Evolutionary conservation across 2,113 vertebrate genomes (phyloP), one percentile per base, ranked within the genome.

Genomic region (Saccopteryx leptura): DNA sequence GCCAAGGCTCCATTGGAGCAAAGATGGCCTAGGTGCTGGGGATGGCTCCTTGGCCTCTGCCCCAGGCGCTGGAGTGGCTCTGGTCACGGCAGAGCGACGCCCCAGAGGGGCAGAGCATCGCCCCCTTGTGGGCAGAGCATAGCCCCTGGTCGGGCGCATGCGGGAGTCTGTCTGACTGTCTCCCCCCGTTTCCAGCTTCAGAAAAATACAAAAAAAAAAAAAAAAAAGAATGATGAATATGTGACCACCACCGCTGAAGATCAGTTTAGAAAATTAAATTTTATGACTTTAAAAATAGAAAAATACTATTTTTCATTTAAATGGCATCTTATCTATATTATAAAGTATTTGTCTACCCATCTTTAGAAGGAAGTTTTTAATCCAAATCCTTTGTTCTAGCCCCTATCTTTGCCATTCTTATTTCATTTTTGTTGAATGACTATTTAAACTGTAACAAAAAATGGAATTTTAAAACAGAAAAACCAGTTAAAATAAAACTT

Each of bases 251-350:
- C 11, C 46, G 15, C 66, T 60, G 65, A 92, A 85, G 46, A 75
- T 75, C 46, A 50, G 6, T 91, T 84, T 92, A 80, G 33, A 93
- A 96, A 96, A 15, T 83, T 87, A 52, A 75, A 92, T 23, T 78
- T 88, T 78, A 79, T 94, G 23, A 60, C 88, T 92, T 91, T 85
- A 46, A 96, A 96, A 94, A 89, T 81, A 81, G 52, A 83, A 87
- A 94, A 82, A 39, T 8, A n/a, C 28, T 71, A 28, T 13, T 10
- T 83, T 88, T 74, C 31, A 82, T 80, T 84, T 72, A 94, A 95
- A 61, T 89, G 54, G 13, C 28, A 93, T 85, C 88, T 76, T 89
- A 66, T 39, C 60, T 61, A 1, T 65, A 54, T 21, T 74, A 24
- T 76, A 48, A 80, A 74, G 54, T 46, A 58, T 82, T 71, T 74